Base-by-base conservation (phyloP, 35 echinoderm and acorn worm genomes). In the Acanthaster planci region DNA sequence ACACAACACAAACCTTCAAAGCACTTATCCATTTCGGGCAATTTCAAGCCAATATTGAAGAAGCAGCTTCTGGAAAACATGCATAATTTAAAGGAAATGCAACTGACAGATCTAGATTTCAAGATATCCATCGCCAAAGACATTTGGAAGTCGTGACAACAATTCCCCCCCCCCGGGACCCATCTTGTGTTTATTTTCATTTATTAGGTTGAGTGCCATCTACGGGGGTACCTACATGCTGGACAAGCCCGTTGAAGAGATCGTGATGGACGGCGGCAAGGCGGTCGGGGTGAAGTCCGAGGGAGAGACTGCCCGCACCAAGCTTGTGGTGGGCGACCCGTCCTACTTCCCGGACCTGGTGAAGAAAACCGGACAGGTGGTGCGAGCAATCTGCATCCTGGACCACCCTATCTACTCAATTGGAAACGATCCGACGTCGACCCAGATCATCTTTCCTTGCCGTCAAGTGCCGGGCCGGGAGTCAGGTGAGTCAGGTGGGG, bases 181-280 rank as follows among this genome's bases (percentile, higher is more conserved):
- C 42, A 47, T 47, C 12, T 47, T 47, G 42, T 47, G 4, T 84
- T 76, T 56, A 17, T 75, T 51, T n/a, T n/a, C n/a, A n/a, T n/a
- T n/a, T n/a, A n/a, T n/a, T 38, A 99, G 96, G 83, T 80, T 99
- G 76, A 94, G 92, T 76, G 96, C 96, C 35, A 99, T 99, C 77
- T 99, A 99, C 76, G 96, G 96, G 21, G 96, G 96, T 22, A 99
- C 96, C 44, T 99, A 99, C 85, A 99, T 99, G 96, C 82, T 99
- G 8, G 83, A 89, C 83, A 99, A 99, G 51, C 92, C 86, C 17
- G 88, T 99, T 60, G 89, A 99, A 5, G 83, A 87, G 37, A 76
- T 99, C 42, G 78, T 75, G 35, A 82, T 91, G 81, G 91, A 93
- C 15, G 82, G 91, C 76, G 96, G 96, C n/a, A 40, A 83, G 16